These are phyloP conservation scores for Catocala sponsa DNA, from an alignment of 2,888 invertebrate species.

Conservation along the genomic window DNA sequence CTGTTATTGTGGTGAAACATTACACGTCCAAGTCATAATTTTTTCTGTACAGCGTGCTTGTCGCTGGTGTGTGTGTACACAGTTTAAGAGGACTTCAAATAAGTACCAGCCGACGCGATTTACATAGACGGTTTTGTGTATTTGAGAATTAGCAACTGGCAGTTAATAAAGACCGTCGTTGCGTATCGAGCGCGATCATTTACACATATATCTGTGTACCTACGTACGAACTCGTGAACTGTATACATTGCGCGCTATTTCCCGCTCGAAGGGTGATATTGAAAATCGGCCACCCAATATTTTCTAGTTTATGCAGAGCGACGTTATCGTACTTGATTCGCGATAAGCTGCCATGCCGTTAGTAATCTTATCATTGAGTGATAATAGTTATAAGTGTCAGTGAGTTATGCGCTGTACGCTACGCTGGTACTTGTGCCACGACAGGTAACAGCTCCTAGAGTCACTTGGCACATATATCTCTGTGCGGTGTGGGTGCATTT, in stretches of 20 bases:
- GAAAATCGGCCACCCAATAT: conserved; percentile 69
- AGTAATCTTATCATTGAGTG: conserved; percentile 86
- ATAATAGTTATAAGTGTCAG: conserved; percentile 87
- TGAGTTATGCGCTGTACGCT: conserved; percentile 80
- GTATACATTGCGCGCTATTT: conserved; percentile 32
- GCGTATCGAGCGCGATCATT: conserved; percentile 43
- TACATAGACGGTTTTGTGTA: conserved; percentile 51
- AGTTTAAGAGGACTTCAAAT: conserved; percentile 12
- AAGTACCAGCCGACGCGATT: conserved; percentile 35
- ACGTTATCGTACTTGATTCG: conserved; percentile 83
- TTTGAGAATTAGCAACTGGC: conserved; percentile 52
- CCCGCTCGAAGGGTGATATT: conserved; percentile 56
- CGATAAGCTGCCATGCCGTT: conserved; percentile 83
- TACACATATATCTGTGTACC: conserved; percentile 35
- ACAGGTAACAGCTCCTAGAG: conserved; percentile 73
- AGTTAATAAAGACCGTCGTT: conserved; percentile 49
- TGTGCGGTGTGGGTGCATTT: conserved; percentile 57
- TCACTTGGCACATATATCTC: conserved; percentile 62
- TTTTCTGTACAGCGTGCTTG: not conserved
- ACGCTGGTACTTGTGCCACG: conserved; percentile 74
- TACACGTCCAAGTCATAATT: conserved; percentile 16
- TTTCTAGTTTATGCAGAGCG: conserved; percentile 73
- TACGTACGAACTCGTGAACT: conserved; percentile 18
- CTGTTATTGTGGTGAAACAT: conserved; percentile 30
- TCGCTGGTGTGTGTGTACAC: conserved; percentile 8